These are phyloP conservation scores for Chironomus tepperi DNA, from an alignment of 1,140 invertebrate species.

Conservation along the genomic window DNA sequence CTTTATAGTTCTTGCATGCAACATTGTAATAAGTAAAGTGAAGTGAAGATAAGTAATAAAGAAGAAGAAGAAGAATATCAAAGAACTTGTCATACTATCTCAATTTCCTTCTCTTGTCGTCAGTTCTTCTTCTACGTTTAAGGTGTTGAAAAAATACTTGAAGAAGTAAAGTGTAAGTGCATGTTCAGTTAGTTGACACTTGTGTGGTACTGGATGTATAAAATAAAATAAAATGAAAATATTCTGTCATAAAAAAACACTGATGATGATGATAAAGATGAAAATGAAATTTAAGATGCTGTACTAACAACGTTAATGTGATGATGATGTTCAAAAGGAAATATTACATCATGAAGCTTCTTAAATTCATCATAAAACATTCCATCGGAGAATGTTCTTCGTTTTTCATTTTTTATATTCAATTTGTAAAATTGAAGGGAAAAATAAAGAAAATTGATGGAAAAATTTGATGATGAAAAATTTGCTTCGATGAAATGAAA, in stretches of 20 bases:
- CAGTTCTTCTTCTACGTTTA: neutral
- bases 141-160: neutral
- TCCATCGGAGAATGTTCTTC: neutral
- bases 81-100: neutral
- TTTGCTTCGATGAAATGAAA: too few species aligned
- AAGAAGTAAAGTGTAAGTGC: neutral
- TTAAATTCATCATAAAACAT: too few species aligned
- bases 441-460: neutral
- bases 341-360: too few species aligned
- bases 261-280: neutral
- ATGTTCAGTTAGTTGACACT: neutral
- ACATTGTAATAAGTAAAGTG: neutral
- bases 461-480: too few species aligned
- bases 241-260: neutral
- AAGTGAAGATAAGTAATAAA: neutral
- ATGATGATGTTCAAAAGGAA: neutral
- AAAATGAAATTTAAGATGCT: slow-evolving; percentile 2
- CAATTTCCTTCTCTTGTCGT: too few species aligned
- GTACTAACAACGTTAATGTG: neutral
- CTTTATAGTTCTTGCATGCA: too few species aligned
- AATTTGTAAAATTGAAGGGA: neutral
- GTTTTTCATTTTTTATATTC: neutral
- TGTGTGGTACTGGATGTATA: neutral
- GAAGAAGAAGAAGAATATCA: neutral
- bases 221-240: neutral